A percentile compares a stretch with the other conserved stretches of the same genome.
Evolutionary conservation across 1,140 invertebrate genomes (phyloP).

Genomic region (Megathymus violae): DNA sequence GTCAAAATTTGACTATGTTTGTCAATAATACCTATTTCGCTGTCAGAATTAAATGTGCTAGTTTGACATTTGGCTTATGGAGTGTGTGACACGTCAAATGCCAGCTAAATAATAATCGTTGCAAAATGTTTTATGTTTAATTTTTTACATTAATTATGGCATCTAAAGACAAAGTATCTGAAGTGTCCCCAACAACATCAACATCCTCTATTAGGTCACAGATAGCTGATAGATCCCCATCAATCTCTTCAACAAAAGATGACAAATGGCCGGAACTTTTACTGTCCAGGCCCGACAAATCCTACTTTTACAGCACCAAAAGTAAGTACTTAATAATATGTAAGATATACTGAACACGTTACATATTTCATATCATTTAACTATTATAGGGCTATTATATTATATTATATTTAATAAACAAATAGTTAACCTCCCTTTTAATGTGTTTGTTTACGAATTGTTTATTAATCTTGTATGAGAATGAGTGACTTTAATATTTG

Average conservation of each 20-base stretch:
- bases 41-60: too few relatives aligned
- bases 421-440: not conserved
- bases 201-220: conserved; percentile 62
- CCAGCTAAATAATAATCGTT: conserved; percentile 1
- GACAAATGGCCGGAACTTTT: conserved; percentile 79
- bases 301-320: conserved; percentile 69
- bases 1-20: too few relatives aligned
- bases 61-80: not conserved
- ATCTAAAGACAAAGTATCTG: conserved; percentile 59
- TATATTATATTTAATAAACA: not conserved
- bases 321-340: conserved; percentile 55
- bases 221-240: conserved; percentile 66
- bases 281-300: conserved; percentile 69
- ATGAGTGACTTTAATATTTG: too few relatives aligned
- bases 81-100: conserved; percentile 40
- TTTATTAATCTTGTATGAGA: not conserved
- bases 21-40: too few relatives aligned
- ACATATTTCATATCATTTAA: too few relatives aligned
- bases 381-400: too few relatives aligned
- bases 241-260: conserved; percentile 65
- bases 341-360: conserved; percentile 1
- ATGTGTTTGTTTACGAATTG: not conserved
- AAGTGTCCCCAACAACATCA: conserved; percentile 67
- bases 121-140: conserved; percentile 43
- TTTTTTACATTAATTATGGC: conserved; percentile 60